phyloP scores from a whole-genome alignment of 2,888 invertebrate species.

The Brachypalpus laphriformis region DNA sequence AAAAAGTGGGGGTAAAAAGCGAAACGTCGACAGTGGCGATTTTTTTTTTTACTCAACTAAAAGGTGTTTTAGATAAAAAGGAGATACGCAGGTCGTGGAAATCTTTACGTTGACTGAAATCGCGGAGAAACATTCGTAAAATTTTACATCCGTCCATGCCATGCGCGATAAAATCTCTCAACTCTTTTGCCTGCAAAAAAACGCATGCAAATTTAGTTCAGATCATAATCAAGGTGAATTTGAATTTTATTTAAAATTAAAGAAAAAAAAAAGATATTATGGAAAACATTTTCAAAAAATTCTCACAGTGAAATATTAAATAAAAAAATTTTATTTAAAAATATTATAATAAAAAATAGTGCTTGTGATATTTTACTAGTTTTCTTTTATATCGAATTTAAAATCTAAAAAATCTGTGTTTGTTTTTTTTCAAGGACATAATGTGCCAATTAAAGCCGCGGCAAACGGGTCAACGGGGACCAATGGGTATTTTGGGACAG shows the following conservation, averaged over 20 bases:
- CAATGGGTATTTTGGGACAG: constrained; percentile 83
- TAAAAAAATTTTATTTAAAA: neutral
- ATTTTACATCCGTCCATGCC: constrained; percentile 83
- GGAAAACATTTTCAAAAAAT: constrained; percentile 12
- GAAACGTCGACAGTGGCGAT: constrained; percentile 11
- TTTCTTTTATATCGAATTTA: constrained; percentile 4
- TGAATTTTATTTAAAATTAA: neutral
- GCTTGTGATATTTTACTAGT: neutral
- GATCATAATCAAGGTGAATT: constrained; percentile 82
- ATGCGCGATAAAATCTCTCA: constrained; percentile 83
- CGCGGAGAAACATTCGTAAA: constrained; percentile 81
- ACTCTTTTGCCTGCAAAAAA: constrained; percentile 83
- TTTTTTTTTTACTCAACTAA: constrained; percentile 30
- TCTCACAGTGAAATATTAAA: constrained; percentile 55
- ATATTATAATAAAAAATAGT: neutral
- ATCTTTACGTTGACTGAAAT: constrained; percentile 77
- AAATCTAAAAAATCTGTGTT: constrained; percentile 28
- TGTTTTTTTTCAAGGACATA: constrained; percentile 80
- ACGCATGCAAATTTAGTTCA: constrained; percentile 82
- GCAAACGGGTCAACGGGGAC: constrained; percentile 82
- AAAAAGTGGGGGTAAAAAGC: constrained; percentile 8
- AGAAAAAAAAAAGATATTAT: neutral
- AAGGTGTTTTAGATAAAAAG: constrained; percentile 65
- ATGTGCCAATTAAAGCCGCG: constrained; percentile 83
- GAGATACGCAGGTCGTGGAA: constrained; percentile 78